These are phyloP conservation scores for Macquaria australasica DNA, from an alignment of 2,113 vertebrate genomes.

Conservation along the genomic window DNA sequence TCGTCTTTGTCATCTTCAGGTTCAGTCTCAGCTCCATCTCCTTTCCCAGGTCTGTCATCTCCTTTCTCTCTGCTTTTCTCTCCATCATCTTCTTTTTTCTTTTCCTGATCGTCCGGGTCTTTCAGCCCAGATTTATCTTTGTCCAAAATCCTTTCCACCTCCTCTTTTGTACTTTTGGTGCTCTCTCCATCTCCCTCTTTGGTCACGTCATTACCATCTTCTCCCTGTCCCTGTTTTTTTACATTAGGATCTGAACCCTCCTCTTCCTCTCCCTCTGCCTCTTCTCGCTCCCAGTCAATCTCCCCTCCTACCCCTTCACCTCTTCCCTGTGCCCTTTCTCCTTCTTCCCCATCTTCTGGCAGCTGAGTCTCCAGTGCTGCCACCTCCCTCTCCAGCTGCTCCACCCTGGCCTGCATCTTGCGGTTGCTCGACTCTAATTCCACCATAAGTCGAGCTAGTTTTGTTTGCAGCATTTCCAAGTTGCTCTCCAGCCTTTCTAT, in stretches of 20 bases:
- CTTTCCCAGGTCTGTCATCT: conserved; percentile 63
- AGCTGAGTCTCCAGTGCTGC: conserved; percentile 59
- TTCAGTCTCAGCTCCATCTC: conserved; percentile 68
- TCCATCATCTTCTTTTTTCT: conserved; percentile 9
- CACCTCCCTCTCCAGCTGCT: conserved; percentile 84
- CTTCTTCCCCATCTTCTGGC: conserved; percentile 15
- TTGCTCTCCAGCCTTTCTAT: conserved; percentile 80
- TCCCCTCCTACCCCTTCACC: conserved; percentile 61
- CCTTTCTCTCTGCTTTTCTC: conserved; percentile 33
- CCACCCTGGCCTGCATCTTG: conserved; percentile 87
- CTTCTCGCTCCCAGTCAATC: conserved; percentile 56
- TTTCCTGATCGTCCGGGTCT: not conserved
- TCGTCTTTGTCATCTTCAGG: conserved; percentile 35
- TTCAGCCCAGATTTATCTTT: conserved; percentile 15
- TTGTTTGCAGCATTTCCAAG: conserved; percentile 88
- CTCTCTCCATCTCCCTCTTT: conserved; percentile 71
- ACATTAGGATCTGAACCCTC: conserved; percentile 39
- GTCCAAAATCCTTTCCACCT: conserved; percentile 35
- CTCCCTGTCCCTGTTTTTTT: conserved; percentile 27
- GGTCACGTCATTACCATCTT: conserved; percentile 51
- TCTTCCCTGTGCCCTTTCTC: conserved; percentile 20
- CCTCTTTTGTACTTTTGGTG: conserved; percentile 62
- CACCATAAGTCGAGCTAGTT: conserved; percentile 89
- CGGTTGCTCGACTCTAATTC: conserved; percentile 89
- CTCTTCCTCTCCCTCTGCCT: conserved; percentile 72